Conservation (phyloP, 2,797 vertebrate species). For the Sorex maritimensis region DNA sequence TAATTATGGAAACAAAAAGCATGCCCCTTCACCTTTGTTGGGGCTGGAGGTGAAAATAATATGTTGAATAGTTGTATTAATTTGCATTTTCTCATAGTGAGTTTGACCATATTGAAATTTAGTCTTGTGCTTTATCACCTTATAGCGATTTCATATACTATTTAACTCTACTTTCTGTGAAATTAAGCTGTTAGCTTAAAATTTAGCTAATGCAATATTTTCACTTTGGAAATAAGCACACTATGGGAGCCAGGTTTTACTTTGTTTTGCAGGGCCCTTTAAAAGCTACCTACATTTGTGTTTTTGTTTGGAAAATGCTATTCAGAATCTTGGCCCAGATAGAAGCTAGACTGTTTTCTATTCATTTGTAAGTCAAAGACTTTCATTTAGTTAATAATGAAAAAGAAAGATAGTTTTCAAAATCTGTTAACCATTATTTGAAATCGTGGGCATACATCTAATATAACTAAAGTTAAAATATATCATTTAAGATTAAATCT, state of each 20-base stretch:
- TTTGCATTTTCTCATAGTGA: constrained; percentile 55
- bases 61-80: not conserved
- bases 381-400: constrained; percentile 44
- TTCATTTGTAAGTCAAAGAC: not conserved
- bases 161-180: not conserved
- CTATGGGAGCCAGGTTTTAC: not conserved
- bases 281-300: not conserved
- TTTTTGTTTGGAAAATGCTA: no score
- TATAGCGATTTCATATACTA: no score
- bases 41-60: not conserved
- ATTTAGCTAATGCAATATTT: not conserved
- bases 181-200: not conserved
- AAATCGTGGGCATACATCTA: not conserved
- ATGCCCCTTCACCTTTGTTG: not conserved
- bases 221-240: not conserved
- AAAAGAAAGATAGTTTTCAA: not conserved
- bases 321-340: no score
- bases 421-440: not conserved
- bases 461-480: not conserved
- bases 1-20: constrained; percentile 33
- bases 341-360: no score
- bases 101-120: not conserved
- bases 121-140: not conserved
- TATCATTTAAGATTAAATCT: not conserved
- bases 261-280: not conserved